Evolutionary conservation across 2,888 invertebrate species (phyloP).

Genomic region (Drosophila neotestacea): DNA sequence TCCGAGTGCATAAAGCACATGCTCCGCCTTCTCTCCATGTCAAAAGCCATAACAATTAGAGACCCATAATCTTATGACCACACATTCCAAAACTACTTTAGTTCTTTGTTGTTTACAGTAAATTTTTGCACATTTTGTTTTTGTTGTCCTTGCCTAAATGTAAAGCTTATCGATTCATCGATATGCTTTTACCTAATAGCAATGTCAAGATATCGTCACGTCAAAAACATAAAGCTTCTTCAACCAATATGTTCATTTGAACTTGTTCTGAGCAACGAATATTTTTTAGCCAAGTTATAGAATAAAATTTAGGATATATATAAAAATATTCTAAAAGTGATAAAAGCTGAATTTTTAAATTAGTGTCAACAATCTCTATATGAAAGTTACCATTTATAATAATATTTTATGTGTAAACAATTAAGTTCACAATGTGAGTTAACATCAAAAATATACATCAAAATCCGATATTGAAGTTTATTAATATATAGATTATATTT

Average conservation of each 20-base stretch:
- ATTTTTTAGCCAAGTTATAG: too few relatives aligned
- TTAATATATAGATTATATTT: background rate
- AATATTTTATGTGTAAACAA: too few relatives aligned
- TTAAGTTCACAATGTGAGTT: too few relatives aligned
- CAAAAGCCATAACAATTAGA: background rate
- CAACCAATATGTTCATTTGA: too few relatives aligned
- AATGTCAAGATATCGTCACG: background rate
- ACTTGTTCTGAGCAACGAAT: too few relatives aligned
- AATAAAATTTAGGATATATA: too few relatives aligned
- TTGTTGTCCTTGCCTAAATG: background rate
- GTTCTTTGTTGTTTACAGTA: background rate
- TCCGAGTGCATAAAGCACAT: conserved; percentile 16
- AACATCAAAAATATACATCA: too few relatives aligned
- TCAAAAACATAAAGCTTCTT: background rate
- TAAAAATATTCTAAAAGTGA: too few relatives aligned
- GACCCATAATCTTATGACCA: conserved; percentile 1
- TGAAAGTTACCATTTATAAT: too few relatives aligned
- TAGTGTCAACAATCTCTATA: too few relatives aligned
- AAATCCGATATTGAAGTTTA: too few relatives aligned
- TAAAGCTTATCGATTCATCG: background rate
- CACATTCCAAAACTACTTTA: background rate
- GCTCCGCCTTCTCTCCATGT: conserved; percentile 37
- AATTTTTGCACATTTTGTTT: conserved; percentile 21
- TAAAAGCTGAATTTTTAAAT: too few relatives aligned
- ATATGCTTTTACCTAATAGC: background rate